phyloP scores from a whole-genome alignment of 2,888 invertebrate species.

The Tetragnatha montana region DNA sequence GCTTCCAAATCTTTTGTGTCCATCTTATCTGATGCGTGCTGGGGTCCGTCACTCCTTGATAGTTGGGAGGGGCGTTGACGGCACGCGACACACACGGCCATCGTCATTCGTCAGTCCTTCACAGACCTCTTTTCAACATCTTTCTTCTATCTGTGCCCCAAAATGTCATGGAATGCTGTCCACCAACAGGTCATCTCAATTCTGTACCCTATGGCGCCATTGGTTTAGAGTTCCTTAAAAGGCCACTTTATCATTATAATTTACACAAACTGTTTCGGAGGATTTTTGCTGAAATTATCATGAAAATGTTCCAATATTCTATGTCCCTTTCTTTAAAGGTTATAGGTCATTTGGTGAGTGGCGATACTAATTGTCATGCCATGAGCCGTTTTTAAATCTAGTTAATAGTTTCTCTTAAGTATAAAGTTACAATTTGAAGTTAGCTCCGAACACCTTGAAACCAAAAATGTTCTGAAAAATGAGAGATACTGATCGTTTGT shows the following conservation, averaged over 20 bases:
- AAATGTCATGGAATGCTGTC: background rate
- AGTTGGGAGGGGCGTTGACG: conserved; percentile 9
- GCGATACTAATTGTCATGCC: no score
- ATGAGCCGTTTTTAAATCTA: no score
- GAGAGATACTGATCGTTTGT: no score
- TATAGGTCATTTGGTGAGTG: no score
- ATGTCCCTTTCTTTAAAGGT: no score
- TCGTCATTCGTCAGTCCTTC: conserved; percentile 39
- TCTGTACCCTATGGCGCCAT: background rate
- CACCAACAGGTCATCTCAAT: background rate
- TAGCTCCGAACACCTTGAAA: no score
- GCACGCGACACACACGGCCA: conserved; percentile 49
- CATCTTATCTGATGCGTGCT: background rate
- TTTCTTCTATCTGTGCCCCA: conserved; percentile 44
- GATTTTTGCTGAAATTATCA: background rate
- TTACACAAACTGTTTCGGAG: background rate
- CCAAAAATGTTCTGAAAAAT: no score
- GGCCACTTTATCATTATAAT: background rate
- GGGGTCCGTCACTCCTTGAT: conserved; percentile 40
- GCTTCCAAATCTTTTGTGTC: background rate
- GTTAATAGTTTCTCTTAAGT: no score
- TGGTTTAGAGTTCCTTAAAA: background rate
- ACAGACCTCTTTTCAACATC: conserved; percentile 1
- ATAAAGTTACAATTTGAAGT: no score
- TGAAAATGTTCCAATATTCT: background rate